These are phyloP conservation scores for Drosophila heteroneura DNA, from an alignment of 2,888 invertebrate species.

Conservation along the genomic window DNA sequence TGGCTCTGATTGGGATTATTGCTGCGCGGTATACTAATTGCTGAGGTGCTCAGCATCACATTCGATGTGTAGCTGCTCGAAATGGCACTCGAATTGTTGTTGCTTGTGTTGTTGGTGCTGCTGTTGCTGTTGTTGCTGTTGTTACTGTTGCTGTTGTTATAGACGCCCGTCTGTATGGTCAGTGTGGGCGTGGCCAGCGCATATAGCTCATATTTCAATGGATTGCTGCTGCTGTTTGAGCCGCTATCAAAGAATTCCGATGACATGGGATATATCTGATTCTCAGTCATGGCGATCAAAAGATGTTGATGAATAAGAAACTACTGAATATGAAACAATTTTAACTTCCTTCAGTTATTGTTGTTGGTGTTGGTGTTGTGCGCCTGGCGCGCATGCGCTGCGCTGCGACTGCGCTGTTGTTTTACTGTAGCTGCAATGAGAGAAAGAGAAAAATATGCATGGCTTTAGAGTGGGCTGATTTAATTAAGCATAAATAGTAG, in stretches of 20 bases:
- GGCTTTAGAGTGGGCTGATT: conserved; percentile 24
- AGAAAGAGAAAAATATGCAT: background rate
- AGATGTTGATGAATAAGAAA: background rate
- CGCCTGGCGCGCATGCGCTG: conserved; percentile 56
- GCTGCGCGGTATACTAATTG: conserved; percentile 84
- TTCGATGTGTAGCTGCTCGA: conserved; percentile 68
- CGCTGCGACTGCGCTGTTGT: conserved; percentile 50
- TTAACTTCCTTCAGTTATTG: background rate
- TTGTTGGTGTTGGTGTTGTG: conserved; percentile 11
- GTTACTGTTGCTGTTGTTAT: conserved; percentile 32
- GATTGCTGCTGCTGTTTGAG: conserved; percentile 84
- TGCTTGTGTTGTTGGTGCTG: conserved; percentile 13
- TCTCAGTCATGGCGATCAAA: conserved; percentile 83
- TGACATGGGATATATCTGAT: conserved; percentile 85
- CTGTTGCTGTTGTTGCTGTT: conserved; percentile 27
- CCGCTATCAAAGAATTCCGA: conserved; percentile 85
- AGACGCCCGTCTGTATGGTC: conserved; percentile 64
- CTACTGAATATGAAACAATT: background rate
- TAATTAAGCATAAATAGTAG: conserved; percentile 23
- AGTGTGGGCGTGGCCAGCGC: conserved; percentile 75
- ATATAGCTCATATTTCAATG: conserved; percentile 84
- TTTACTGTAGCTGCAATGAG: conserved; percentile 50
- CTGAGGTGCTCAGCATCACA: conserved; percentile 83
- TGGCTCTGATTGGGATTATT: conserved; percentile 83
- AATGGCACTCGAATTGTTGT: conserved; percentile 45